These are phyloP conservation scores for Drosophila ezoana DNA, from an alignment of 2,888 invertebrate genomes.

Conservation along the genomic window DNA sequence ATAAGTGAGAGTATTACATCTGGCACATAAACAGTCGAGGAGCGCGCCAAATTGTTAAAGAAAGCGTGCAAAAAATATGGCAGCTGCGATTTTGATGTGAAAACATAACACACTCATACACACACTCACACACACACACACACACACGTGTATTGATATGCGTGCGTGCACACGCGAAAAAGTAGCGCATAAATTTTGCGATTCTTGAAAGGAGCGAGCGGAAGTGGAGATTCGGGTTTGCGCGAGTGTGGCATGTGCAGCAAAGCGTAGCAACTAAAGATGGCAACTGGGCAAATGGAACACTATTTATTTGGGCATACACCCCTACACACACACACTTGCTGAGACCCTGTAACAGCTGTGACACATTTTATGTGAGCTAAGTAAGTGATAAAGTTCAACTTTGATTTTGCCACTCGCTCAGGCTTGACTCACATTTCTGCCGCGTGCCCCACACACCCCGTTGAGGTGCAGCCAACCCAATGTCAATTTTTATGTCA, in stretches of 20 bases:
- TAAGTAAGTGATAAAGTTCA: conserved; percentile 76
- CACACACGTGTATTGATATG: neutral
- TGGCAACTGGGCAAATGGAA: conserved; percentile 47
- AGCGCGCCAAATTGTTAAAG: conserved; percentile 46
- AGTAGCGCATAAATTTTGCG: conserved; percentile 62
- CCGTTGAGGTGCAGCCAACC: conserved; percentile 5
- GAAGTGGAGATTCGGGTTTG: neutral
- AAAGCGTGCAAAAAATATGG: conserved; percentile 69
- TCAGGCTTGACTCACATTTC: conserved; percentile 39
- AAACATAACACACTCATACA: conserved; percentile 1
- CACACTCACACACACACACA: neutral
- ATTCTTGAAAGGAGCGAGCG: conserved; percentile 27
- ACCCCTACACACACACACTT: conserved; percentile 2
- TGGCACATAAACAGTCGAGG: conserved; percentile 9
- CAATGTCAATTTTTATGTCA: conserved; percentile 67
- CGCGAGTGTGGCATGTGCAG: conserved; percentile 58
- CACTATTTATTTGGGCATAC: conserved; percentile 63
- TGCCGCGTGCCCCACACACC: conserved; percentile 1
- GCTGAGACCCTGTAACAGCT: conserved; percentile 17
- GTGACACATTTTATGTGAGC: conserved; percentile 54
- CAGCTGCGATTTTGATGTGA: conserved; percentile 60
- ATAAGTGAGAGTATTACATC: conserved; percentile 17
- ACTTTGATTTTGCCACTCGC: conserved; percentile 69
- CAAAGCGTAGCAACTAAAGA: conserved; percentile 57
- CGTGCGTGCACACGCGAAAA: conserved; percentile 41